Percentiles rank a stretch among this genome's conserved stretches.
These are phyloP conservation scores for Cryptophagus acutangulus DNA, from an alignment of 2,888 invertebrate genomes.

Conservation along the genomic window DNA sequence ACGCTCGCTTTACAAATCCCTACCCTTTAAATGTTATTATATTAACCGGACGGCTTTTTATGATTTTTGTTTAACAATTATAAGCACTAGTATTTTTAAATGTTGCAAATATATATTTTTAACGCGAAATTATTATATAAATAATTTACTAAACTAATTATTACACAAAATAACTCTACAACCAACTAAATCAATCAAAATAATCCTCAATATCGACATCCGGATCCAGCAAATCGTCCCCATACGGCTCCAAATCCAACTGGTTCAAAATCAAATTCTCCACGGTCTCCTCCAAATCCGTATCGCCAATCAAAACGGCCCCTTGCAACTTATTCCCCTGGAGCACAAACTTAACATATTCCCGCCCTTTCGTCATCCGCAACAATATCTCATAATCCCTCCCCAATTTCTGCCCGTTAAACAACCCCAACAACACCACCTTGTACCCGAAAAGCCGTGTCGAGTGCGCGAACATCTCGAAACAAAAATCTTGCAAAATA, in stretches of 20 bases:
- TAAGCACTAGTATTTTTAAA: too few relatives aligned
- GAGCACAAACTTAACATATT: constrained; percentile 85
- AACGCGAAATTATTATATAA: too few relatives aligned
- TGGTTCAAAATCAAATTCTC: constrained; percentile 96
- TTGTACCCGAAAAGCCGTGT: constrained; percentile 93
- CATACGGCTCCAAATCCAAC: constrained; percentile 80
- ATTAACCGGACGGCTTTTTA: too few relatives aligned
- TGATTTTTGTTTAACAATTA: too few relatives aligned
- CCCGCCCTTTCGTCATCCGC: constrained; percentile 72
- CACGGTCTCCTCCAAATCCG: constrained; percentile 95
- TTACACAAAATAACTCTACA: neutral
- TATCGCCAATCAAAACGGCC: constrained; percentile 93
- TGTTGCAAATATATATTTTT: too few relatives aligned
- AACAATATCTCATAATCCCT: constrained; percentile 78
- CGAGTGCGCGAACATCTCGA: constrained; percentile 95
- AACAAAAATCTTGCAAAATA: constrained; percentile 86
- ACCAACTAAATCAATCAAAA: constrained; percentile 71
- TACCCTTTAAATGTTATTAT: too few relatives aligned
- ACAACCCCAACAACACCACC: constrained; percentile 86
- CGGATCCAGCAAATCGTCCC: constrained; percentile 90
- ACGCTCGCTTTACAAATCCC: too few relatives aligned
- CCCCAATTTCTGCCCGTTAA: constrained; percentile 84
- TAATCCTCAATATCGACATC: constrained; percentile 98
- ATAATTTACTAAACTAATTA: too few relatives aligned
- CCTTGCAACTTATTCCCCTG: constrained; percentile 83